Evolutionary conservation across 1,140 invertebrate genomes (phyloP), one percentile per base, ranked within the genome.

Genomic region (Bombus waltoni): DNA sequence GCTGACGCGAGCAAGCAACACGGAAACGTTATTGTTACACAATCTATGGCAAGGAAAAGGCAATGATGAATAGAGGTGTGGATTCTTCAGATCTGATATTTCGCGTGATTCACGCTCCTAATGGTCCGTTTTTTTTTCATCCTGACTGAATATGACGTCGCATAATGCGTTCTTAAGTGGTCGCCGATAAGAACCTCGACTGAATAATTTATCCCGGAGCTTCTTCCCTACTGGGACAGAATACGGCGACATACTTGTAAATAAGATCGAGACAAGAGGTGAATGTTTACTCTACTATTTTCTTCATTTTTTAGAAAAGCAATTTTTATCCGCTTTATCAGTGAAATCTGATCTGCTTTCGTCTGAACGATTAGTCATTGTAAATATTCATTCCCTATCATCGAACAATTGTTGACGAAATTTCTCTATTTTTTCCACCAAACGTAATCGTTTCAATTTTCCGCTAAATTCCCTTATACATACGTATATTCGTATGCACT

Each of bases 151-250:
- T 76, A 59, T 76, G 53, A 59, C 53, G 35, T 22, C 10, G 25
- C 53, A 59, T 76, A 76, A 76, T 75, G 32, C 25, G 53, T 59
- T 76, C 53, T 76, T 76, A 59, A 76, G 15, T 22, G 53, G 35
- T 59, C 35, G 32, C 3, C 53, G 44, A 75, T 75, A 38, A 57
- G 47, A 74, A 75, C 57, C 44, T 75, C 28, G 22, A 25, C 15
- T 76, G 53, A 40, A 76, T 76, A 59, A 76, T 59, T 76, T 59
- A 59, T 76, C 35, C 13, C 74, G 53, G 3, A 13, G 25, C 35
- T 76, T 76, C 25, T 76, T 57, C 35, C 3, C 3, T 5, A 13
- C 3, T 9, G 35, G 13, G 35, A 9, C 6, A 15, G 4, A 25
- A 18, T n/a, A 40, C 32, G 73, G 15, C 11, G 28, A 40, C 8